phyloP scores from a whole-genome alignment of 2,888 invertebrate genomes.

The Leucozona laternaria region DNA sequence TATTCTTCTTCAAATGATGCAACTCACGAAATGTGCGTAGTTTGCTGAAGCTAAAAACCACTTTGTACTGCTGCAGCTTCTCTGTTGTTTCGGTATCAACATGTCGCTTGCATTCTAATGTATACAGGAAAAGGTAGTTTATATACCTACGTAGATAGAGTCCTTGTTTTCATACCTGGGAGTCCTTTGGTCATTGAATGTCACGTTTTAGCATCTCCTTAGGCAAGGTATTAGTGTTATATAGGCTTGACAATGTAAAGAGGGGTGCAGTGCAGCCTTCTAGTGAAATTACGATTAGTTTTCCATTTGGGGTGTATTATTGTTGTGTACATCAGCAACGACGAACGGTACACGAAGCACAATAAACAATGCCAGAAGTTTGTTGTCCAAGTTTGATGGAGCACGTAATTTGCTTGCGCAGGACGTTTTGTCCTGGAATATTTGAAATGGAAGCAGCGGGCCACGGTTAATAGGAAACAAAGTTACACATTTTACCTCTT shows the following conservation, averaged over 20 bases:
- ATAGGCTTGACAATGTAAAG: slow-evolving; percentile 15
- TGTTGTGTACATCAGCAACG: not conserved
- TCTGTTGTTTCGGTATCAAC: slow-evolving; percentile 54
- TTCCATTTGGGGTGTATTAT: slow-evolving; percentile 57
- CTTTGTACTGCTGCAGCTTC: slow-evolving; percentile 29
- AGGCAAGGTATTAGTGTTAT: slow-evolving; percentile 35
- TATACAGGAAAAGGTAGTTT: not conserved
- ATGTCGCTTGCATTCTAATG: slow-evolving; percentile 61
- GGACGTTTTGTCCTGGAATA: slow-evolving; percentile 75
- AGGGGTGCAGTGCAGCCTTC: slow-evolving; percentile 29
- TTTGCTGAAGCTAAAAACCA: slow-evolving; percentile 52
- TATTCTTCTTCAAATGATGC: slow-evolving; percentile 48
- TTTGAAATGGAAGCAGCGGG: slow-evolving; percentile 73
- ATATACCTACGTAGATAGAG: not conserved
- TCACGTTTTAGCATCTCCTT: slow-evolving; percentile 68
- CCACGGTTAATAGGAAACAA: slow-evolving; percentile 73
- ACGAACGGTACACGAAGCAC: slow-evolving; percentile 38
- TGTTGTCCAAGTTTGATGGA: slow-evolving; percentile 75
- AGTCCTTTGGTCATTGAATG: slow-evolving; percentile 62
- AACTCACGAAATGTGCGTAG: slow-evolving; percentile 75
- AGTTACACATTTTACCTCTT: slow-evolving; percentile 67
- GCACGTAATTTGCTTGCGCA: slow-evolving; percentile 76
- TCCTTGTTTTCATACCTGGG: slow-evolving; percentile 40
- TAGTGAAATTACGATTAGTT: slow-evolving; percentile 73
- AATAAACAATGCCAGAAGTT: slow-evolving; percentile 75